Evolutionary conservation across 1,140 invertebrate species (phyloP).

Genomic region (Bursaphelenchus mucronatus): DNA sequence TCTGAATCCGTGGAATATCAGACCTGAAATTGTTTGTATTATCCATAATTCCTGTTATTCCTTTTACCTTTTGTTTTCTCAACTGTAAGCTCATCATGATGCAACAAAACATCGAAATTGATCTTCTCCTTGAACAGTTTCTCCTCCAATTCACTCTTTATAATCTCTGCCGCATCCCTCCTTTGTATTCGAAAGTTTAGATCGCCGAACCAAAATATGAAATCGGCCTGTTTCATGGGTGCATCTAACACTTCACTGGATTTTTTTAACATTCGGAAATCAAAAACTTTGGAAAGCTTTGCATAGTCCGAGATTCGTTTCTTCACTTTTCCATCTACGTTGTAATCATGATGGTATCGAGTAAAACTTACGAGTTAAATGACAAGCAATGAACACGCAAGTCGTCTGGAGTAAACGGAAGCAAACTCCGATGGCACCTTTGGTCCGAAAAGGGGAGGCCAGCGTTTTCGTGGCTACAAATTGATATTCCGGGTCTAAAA

Average conservation of each 20-base stretch:
- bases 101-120: constrained; percentile 29
- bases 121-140: constrained; percentile 25
- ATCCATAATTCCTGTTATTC: constrained; percentile 19
- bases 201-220: constrained; percentile 48
- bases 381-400: constrained; percentile 48
- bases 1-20: constrained; percentile 40
- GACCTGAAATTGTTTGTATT: constrained; percentile 23
- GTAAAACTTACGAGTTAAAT: constrained; percentile 41
- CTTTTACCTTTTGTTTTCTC: constrained; percentile 35
- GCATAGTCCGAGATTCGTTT: constrained; percentile 42
- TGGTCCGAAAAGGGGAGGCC: constrained; percentile 42
- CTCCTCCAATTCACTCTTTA: constrained; percentile 29
- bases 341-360: constrained; percentile 15
- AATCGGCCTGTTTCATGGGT: constrained; percentile 31
- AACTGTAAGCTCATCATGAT: constrained; percentile 35
- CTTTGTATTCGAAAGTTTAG: constrained; percentile 38
- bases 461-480: constrained; percentile 41
- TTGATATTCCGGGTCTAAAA: constrained; percentile 45
- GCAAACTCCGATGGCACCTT: constrained; percentile 50
- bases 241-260: constrained; percentile 6
- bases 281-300: constrained; percentile 36
- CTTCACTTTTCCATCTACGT: constrained; percentile 42
- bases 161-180: neutral
- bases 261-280: constrained; percentile 28
- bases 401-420: constrained; percentile 40